phyloP scores from a whole-genome alignment of 2,113 vertebrate genomes.

The Sebastes fasciatus region DNA sequence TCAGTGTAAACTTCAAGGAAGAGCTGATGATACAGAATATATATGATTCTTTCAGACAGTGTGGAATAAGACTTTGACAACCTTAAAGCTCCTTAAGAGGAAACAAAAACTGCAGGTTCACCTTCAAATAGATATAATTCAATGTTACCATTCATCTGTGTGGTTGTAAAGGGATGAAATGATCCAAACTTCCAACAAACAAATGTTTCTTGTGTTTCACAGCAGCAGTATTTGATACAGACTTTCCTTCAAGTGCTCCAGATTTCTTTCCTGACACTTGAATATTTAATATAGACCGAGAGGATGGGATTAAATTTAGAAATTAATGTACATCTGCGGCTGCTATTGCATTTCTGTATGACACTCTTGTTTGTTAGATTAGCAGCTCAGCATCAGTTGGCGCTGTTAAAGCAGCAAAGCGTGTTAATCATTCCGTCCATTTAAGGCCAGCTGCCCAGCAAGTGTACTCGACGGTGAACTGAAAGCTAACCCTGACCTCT shows the following conservation, averaged over 20 bases:
- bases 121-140: not conserved
- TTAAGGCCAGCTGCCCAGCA: not conserved
- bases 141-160: not conserved
- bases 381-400: not conserved
- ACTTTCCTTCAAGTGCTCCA: not conserved
- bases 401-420: conserved; percentile 1
- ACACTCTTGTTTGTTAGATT: not conserved
- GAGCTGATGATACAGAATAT: not conserved
- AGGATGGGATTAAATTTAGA: conserved; percentile 11
- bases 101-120: not conserved
- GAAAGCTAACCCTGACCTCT: not conserved
- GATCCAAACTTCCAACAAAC: not conserved
- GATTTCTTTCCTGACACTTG: conserved; percentile 23
- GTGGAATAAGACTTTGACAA: not conserved
- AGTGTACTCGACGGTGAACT: not conserved
- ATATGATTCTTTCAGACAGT: not conserved
- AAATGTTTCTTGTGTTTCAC: not conserved
- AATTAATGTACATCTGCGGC: not conserved
- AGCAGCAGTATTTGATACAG: not conserved
- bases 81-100: not conserved
- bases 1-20: not conserved
- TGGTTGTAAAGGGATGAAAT: not conserved
- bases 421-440: not conserved
- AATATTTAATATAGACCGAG: conserved; percentile 7
- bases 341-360: not conserved